Base-by-base conservation (phyloP, 1,140 invertebrate species). In the Leptinotarsa defecta region DNA sequence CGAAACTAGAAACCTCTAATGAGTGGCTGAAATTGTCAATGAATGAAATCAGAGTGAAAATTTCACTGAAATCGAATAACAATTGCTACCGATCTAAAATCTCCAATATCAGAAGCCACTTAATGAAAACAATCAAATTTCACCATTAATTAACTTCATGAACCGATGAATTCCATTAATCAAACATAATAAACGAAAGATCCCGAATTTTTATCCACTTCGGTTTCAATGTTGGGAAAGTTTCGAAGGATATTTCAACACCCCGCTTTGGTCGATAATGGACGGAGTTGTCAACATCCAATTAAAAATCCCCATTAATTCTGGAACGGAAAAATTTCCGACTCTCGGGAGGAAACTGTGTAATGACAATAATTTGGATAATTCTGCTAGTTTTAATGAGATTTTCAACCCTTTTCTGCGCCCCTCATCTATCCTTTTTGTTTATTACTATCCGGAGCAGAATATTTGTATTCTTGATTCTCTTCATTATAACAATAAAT, bases 261-360 rank as follows among this genome's bases (percentile, higher is more conserved):
- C 65, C 65, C 17, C 65, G 68, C 64, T 62, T 63, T 49, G 57
- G 61, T 68, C 52, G 70, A 64, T 75, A 75, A 75, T 68, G 68
- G 64, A 69, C 62, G 74, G 62, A 75, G 63, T 71, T 71, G 68
- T 69, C 65, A 68, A 68, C 65, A 68, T 68, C 65, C 65, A 27
- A 68, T 68, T 68, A 68, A 68, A 68, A 68, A 24, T 68, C 65
- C 22, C 65, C 27, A 17, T 24, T 34, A 24, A 68, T 68, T 68
- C 24, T n/a, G 24, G 15, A 17, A 24, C 65, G 65, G 65, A 27
- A 68, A 68, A 34, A 17, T 57, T 19, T 15, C 52, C 34, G 34
- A 43, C 34, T 8, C 34, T 43, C 34, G 34, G 34, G 34, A 43
- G 34, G 34, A 43, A 43, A 43, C 34, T 43, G 34, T 43, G 34